Evolutionary conservation across 2,888 invertebrate genomes (phyloP).

Genomic region (Metalampra italica): DNA sequence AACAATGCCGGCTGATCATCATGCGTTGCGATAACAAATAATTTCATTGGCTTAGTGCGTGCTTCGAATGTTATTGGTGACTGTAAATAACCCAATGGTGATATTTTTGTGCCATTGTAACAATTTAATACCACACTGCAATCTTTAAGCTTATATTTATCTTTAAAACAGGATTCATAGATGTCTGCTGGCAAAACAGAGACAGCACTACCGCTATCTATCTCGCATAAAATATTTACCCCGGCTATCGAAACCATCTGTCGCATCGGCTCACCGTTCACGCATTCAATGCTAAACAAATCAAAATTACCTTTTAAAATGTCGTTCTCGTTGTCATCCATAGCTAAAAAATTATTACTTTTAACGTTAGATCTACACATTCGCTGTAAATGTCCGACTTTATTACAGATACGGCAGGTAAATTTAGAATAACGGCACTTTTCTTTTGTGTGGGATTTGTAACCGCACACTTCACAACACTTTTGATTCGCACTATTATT

Average conservation of each 20-base stretch:
- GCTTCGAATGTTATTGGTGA: conserved; percentile 7
- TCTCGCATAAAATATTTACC: conserved; percentile 9
- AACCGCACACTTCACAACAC: conserved; percentile 9
- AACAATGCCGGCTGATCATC: background rate
- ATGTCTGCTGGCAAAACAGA: conserved; percentile 7
- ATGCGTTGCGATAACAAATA: conserved; percentile 4
- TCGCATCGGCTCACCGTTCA: conserved; percentile 11
- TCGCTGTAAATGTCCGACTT: conserved; percentile 3
- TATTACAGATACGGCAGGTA: conserved; percentile 5
- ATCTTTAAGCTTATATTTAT: background rate
- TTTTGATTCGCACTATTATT: background rate
- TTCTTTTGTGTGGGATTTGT: conserved; percentile 6
- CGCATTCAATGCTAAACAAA: conserved; percentile 8
- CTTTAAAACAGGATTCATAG: conserved; percentile 2
- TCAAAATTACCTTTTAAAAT: conserved; percentile 10
- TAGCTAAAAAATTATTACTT: too few relatives aligned
- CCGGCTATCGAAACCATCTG: conserved; percentile 5
- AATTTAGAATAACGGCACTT: conserved; percentile 8
- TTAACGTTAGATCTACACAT: conserved; percentile 7
- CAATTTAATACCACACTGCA: conserved; percentile 9
- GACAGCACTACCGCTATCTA: conserved; percentile 14
- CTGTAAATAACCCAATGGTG: conserved; percentile 5
- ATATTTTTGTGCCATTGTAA: conserved; percentile 7
- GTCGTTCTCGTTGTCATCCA: too few relatives aligned
- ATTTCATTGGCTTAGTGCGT: background rate